Percentiles rank a stretch among this genome's conserved stretches.
phyloP scores from a whole-genome alignment of 2,888 invertebrate species.

The Perizoma flavofasciatum region DNA sequence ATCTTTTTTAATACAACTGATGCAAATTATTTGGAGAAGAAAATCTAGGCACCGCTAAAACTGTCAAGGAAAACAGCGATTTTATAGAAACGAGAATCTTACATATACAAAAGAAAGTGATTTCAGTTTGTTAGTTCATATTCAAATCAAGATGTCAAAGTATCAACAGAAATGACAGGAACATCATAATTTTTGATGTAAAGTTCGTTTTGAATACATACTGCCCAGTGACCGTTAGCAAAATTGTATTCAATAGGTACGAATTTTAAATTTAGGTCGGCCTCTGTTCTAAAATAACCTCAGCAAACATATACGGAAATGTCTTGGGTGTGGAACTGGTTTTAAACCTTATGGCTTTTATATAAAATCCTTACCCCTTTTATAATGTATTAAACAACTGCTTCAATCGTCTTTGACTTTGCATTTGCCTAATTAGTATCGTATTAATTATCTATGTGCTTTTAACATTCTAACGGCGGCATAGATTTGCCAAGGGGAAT shows the following conservation, averaged over 20 bases:
- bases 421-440: conserved; percentile 12
- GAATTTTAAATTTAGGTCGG: conserved; percentile 12
- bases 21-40: conserved; percentile 3
- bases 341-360: neutral
- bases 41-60: conserved; percentile 1
- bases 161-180: conserved; percentile 26
- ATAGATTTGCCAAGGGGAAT: conserved; percentile 63
- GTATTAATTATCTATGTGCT: conserved; percentile 26
- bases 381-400: conserved; percentile 17
- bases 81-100: neutral
- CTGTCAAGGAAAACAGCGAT: conserved; percentile 12
- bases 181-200: conserved; percentile 18
- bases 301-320: conserved; percentile 11
- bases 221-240: conserved; percentile 9
- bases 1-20: conserved; percentile 8
- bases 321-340: conserved; percentile 6
- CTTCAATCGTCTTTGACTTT: neutral
- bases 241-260: conserved; percentile 9
- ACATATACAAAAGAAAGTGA: conserved; percentile 7
- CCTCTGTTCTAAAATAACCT: conserved; percentile 14
- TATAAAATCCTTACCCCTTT: conserved; percentile 10
- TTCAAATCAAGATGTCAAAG: conserved; percentile 31
- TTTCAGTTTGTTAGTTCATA: conserved; percentile 20
- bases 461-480: conserved; percentile 33
- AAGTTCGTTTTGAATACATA: conserved; percentile 9